These are phyloP conservation scores for Physocephala rufipes DNA, from an alignment of 2,888 invertebrate genomes.

Conservation along the genomic window DNA sequence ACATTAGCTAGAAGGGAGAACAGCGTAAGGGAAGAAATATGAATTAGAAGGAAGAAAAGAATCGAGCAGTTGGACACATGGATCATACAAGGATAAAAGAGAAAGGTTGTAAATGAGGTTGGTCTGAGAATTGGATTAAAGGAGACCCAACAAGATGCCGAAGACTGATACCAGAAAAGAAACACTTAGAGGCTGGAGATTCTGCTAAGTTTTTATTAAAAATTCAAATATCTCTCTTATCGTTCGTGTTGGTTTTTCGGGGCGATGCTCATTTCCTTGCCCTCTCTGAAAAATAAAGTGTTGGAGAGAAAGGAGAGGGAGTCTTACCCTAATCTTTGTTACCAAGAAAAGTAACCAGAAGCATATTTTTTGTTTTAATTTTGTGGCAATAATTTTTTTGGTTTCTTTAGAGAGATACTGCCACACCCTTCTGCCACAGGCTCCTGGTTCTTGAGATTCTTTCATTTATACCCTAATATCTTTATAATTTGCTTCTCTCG, in stretches of 20 bases:
- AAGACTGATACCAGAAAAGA: no score
- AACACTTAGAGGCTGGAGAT: conserved; percentile 12
- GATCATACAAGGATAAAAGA: no score
- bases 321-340: neutral
- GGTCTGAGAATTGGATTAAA: neutral
- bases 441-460: neutral
- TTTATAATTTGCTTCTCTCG: conserved; percentile 11
- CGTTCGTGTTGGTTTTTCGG: conserved; percentile 26
- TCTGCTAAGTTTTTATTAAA: conserved; percentile 45
- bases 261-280: conserved; percentile 21
- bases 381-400: neutral
- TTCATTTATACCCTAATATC: neutral
- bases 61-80: no score
- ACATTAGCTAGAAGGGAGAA: neutral
- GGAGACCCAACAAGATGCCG: no score
- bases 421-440: neutral
- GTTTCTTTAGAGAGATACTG: no score
- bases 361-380: conserved; percentile 27
- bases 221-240: conserved; percentile 44
- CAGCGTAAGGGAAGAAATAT: no score
- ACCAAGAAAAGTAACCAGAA: neutral
- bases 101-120: neutral
- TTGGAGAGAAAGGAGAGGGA: no score
- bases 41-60: conserved; percentile 19
- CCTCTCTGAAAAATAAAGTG: neutral